Conservation (phyloP, 2,113 vertebrate genomes). For the Dasyurus viverrinus region DNA sequence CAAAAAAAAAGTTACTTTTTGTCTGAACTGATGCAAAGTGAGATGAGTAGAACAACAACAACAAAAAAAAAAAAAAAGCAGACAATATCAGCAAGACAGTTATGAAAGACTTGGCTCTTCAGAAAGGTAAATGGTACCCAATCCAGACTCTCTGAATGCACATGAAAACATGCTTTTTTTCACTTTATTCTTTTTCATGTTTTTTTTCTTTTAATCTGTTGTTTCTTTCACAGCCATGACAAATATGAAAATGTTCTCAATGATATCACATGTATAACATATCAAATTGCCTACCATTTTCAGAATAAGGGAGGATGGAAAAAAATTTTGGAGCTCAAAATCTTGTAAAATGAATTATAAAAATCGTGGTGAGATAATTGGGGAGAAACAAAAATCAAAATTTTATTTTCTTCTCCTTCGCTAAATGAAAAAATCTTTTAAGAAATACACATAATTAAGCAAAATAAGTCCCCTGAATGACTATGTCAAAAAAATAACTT, state of each 20-base stretch:
- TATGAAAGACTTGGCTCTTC: not conserved
- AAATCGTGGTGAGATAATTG: not conserved
- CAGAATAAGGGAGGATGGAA: not conserved
- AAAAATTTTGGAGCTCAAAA: not conserved
- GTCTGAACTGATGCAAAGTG: slow-evolving; percentile 15
- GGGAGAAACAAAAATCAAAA: not conserved
- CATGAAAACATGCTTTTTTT: too few species aligned
- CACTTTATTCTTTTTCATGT: not conserved
- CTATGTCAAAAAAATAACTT: too few species aligned
- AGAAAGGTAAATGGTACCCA: not conserved
- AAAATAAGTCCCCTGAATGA: too few species aligned
- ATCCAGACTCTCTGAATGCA: not conserved
- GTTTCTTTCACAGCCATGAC: too few species aligned
- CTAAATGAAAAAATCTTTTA: too few species aligned
- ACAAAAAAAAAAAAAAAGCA: not conserved
- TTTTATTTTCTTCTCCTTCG: too few species aligned
- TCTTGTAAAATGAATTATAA: not conserved
- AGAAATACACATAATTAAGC: too few species aligned
- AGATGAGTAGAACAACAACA: not conserved
- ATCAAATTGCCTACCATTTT: not conserved
- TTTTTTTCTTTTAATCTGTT: not conserved
- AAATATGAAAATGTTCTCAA: not conserved
- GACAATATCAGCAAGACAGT: not conserved
- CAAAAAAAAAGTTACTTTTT: not conserved
- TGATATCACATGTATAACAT: not conserved